Conservation (phyloP, 1,140 invertebrate species). For the Chelonus insularis region DNA sequence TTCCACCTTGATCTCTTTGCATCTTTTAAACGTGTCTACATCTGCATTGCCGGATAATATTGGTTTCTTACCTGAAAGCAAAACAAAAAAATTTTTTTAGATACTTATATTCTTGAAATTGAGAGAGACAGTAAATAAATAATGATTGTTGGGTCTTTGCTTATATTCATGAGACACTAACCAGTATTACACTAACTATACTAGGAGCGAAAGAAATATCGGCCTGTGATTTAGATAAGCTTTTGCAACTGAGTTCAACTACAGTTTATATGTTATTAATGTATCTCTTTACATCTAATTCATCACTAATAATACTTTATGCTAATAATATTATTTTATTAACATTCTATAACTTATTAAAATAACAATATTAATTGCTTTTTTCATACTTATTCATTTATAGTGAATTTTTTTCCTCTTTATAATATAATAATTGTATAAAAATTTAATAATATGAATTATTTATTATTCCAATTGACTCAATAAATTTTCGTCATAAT, state of each 20-base stretch:
- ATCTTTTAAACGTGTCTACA: not conserved
- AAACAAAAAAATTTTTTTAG: slow-evolving; percentile 29
- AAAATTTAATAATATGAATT: no score
- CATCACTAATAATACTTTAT: no score
- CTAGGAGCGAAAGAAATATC: slow-evolving; percentile 28
- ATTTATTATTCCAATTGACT: no score
- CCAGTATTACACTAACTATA: not conserved
- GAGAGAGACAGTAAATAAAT: slow-evolving; percentile 28
- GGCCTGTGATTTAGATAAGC: slow-evolving; percentile 36
- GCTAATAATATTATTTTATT: no score
- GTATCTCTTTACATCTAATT: not conserved
- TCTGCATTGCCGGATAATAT: not conserved
- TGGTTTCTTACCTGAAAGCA: slow-evolving; percentile 38
- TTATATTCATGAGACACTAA: not conserved
- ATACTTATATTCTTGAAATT: slow-evolving; percentile 6
- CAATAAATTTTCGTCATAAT: no score
- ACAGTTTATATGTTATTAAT: not conserved
- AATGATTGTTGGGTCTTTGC: slow-evolving; percentile 3
- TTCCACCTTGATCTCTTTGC: not conserved
- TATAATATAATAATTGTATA: no score
- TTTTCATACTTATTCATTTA: no score
- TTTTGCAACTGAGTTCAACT: slow-evolving; percentile 14
- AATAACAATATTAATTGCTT: no score
- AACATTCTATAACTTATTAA: no score
- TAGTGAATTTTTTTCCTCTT: no score